Evolutionary conservation across 1,140 invertebrate genomes (phyloP).

Genomic region (Goniozus legneri): DNA sequence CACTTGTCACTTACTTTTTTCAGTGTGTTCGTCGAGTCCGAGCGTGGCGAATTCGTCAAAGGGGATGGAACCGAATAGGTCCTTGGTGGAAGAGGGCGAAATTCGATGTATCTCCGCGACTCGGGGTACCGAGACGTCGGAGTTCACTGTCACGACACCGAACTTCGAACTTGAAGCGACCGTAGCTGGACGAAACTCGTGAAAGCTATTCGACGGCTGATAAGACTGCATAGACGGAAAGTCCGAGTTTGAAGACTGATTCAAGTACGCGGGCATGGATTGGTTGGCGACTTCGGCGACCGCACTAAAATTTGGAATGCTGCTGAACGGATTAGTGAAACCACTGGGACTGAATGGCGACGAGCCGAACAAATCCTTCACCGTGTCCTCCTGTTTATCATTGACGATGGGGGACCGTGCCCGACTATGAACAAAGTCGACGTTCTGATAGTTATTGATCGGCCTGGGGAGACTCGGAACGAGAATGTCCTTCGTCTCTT

Average conservation of each 20-base stretch:
- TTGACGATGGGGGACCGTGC: background rate
- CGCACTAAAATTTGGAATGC: slow-evolving; percentile 12
- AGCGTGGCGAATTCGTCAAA: slow-evolving; percentile 55
- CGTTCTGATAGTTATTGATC: background rate
- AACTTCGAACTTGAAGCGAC: slow-evolving; percentile 26
- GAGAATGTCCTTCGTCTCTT: background rate
- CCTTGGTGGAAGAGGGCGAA: slow-evolving; percentile 34
- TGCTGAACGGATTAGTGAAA: slow-evolving; percentile 44
- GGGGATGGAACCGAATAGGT: slow-evolving; percentile 63
- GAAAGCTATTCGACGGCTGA: slow-evolving; percentile 1
- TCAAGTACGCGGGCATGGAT: slow-evolving; percentile 1
- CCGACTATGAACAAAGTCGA: background rate
- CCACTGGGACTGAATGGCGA: slow-evolving; percentile 53
- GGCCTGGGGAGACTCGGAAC: no score
- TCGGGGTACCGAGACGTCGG: background rate
- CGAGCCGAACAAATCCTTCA: slow-evolving; percentile 57
- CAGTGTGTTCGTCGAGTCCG: slow-evolving; percentile 32
- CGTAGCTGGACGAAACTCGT: background rate
- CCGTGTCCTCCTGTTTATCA: slow-evolving; percentile 4
- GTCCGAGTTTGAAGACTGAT: slow-evolving; percentile 2
- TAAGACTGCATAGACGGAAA: background rate
- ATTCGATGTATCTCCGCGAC: slow-evolving; percentile 1
- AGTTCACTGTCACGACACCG: slow-evolving; percentile 16
- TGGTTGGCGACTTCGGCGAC: background rate
- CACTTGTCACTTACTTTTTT: no score